phyloP scores from a whole-genome alignment of 2,113 vertebrate genomes.

The Carollia perspicillata region DNA sequence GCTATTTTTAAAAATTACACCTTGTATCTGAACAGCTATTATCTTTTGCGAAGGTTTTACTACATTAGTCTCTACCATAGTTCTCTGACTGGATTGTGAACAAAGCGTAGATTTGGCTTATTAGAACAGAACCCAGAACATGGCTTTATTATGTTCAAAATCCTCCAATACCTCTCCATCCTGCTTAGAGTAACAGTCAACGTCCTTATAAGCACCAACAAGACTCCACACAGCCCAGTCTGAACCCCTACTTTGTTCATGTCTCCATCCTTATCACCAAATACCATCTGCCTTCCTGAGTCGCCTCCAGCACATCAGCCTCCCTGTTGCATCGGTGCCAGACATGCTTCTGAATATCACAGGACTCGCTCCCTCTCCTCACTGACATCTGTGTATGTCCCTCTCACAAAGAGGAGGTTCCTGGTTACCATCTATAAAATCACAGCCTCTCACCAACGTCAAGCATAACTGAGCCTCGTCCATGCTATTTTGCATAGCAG shows the following conservation, averaged over 20 bases:
- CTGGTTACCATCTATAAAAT: background rate
- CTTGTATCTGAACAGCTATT: background rate
- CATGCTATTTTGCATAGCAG: background rate
- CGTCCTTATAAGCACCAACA: background rate
- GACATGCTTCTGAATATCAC: background rate
- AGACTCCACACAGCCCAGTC: too few species aligned
- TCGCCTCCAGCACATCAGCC: background rate
- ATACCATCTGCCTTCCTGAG: background rate
- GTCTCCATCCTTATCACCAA: background rate
- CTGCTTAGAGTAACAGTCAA: background rate
- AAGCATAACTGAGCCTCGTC: background rate
- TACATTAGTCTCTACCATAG: background rate
- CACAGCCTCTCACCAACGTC: fast-evolving
- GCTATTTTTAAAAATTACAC: background rate
- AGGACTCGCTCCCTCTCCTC: background rate
- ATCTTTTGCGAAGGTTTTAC: background rate
- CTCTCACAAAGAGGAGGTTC: background rate
- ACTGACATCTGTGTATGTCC: background rate
- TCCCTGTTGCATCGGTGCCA: background rate
- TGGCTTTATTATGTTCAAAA: background rate
- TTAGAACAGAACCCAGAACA: background rate
- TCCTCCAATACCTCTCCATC: background rate
- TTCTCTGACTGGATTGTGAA: background rate
- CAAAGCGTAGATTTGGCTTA: background rate
- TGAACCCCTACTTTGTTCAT: background rate